Percentiles rank a stretch among this genome's conserved stretches.
Conservation (phyloP, 2,888 invertebrate species). For the Callyntrura guangdongensis region DNA sequence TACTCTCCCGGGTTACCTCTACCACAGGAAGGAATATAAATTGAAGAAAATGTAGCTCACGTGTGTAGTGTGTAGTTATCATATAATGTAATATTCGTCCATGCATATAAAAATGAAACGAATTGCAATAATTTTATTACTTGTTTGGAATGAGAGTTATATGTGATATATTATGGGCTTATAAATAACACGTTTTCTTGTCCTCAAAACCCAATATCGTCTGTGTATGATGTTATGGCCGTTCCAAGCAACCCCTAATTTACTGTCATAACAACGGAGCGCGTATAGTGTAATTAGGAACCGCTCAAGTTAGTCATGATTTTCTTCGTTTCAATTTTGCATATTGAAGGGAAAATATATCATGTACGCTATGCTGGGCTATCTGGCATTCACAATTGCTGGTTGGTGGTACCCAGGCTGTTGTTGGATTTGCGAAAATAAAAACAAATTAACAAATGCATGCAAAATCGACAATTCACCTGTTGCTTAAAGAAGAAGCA, state of each 20-base stretch:
- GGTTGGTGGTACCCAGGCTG: neutral
- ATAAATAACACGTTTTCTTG: slow-evolving; percentile 47
- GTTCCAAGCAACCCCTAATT: slow-evolving; percentile 62
- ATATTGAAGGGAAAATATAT: neutral
- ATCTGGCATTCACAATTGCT: neutral
- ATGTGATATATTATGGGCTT: neutral
- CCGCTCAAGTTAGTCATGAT: slow-evolving; percentile 52
- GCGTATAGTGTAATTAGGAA: slow-evolving; percentile 52
- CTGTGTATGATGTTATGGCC: neutral
- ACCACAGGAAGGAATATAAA: neutral
- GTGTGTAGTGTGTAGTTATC: no score
- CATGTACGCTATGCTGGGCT: neutral
- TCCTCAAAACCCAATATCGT: slow-evolving; percentile 70
- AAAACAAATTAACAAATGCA: slow-evolving; percentile 56
- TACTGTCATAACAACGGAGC: slow-evolving; percentile 65
- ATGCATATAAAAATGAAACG: no score
- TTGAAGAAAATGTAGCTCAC: neutral
- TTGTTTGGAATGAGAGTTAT: neutral
- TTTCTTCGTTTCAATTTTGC: neutral
- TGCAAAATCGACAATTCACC: slow-evolving; percentile 41
- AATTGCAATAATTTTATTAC: no score
- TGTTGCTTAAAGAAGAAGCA: slow-evolving; percentile 28
- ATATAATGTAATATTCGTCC: no score
- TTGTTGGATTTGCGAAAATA: slow-evolving; percentile 9
- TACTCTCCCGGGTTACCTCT: no score